phyloP scores from a whole-genome alignment of 2,113 vertebrate species.

The Ovibos moschatus region DNA sequence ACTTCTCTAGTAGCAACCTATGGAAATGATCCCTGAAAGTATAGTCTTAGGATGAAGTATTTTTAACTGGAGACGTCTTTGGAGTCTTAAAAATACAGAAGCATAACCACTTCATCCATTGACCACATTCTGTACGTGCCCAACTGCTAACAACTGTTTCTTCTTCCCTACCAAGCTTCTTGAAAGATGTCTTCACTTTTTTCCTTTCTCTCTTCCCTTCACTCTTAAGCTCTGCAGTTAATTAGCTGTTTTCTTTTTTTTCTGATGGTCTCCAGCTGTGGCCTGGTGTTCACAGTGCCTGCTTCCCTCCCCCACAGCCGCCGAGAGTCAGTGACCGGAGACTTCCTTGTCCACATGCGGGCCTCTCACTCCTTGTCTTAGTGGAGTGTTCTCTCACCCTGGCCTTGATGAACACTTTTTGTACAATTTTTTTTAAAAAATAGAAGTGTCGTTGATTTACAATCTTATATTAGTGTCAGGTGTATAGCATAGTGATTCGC shows the following conservation, averaged over 20 bases:
- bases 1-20: neutral
- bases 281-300: neutral
- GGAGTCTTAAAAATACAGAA: neutral
- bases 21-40: neutral
- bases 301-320: neutral
- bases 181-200: neutral
- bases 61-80: neutral
- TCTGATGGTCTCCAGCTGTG: neutral
- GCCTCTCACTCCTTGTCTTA: neutral
- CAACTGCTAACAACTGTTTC: neutral
- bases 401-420: neutral
- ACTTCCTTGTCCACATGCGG: neutral
- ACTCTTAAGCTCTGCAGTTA: neutral
- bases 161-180: neutral
- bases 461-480: neutral
- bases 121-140: neutral
- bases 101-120: neutral
- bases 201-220: neutral
- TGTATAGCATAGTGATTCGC: neutral
- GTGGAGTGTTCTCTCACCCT: neutral
- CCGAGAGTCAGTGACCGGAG: neutral
- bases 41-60: neutral
- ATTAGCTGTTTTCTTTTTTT: neutral
- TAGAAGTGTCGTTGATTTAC: neutral
- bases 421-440: neutral